Base-by-base conservation (phyloP, 2,113 vertebrate species). In the Colossoma macropomum region DNA sequence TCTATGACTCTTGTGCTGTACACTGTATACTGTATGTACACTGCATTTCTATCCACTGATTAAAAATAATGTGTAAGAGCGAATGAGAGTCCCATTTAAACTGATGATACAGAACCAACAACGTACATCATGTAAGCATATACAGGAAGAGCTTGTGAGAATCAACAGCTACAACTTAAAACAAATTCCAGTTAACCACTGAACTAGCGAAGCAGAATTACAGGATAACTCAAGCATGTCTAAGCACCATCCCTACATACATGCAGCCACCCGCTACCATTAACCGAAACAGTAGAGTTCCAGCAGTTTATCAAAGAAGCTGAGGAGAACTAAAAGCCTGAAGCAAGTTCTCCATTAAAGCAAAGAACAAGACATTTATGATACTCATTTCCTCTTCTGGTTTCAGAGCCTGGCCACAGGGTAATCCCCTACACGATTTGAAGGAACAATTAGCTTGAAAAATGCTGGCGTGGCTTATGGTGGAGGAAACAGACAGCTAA, bases 351-450 rank as follows among this genome's bases (percentile, higher is more conserved):
- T 83, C 34, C 25, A 77, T 70, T 70, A 60, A 30, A 70, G 32
- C 19, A 68, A 76, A 59, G 41, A 68, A 69, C 48, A 60, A 76
- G 62, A 15, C 34, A 76, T 76, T 82, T 82, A 76, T 76, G 63
- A 70, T 60, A 62, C 28, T 77, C 30, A 70, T 76, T 82, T 82
- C 73, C 81, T 77, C 48, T 69, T 5, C 32, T 62, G 50, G 65
- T 48, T 60, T 48, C 45, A 45, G 80, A 59, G 45, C 12, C 23
- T 21, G 19, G n/a, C 80, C 19, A 5, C 73, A 76, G 73, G 73
- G 80, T 69, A 76, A 76, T 76, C 62, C 17, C 17, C 32, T 28
- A 72, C 34, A 80, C 27, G 13, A 28, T 66, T 23, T 66, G 17
- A 68, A 68, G 48, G n/a, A 75, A 82, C 66, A 75, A 75, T 82